Base-by-base conservation (phyloP, 37 sponge, comb jelly and placozoan species). In the Tethya wilhelma region DNA sequence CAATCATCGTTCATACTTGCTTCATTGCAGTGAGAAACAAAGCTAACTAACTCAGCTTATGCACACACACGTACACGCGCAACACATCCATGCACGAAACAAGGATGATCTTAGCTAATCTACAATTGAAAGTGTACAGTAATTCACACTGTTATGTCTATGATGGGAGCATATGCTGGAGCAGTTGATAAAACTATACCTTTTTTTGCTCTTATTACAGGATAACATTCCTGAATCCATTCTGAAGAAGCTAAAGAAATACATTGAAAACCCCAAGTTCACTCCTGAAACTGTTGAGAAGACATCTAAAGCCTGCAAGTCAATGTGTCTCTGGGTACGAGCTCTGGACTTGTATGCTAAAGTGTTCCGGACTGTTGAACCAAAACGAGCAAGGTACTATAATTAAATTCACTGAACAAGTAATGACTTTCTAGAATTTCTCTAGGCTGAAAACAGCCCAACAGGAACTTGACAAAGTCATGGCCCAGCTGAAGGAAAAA, bases 181-280 rank as follows among this genome's bases (percentile, higher is more conserved):
- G n/a, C 53, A 49, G 53, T 9, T 14, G 14, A 19, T 49, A 14
- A 49, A 9, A 19, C 14, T 49, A 49, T 49, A 49, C 31, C 12
- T 56, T 0, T 1, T 8, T 1, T 56, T 34, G 19, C 59, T 23
- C 38, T 5, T 38, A 33, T 1, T 64, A 1, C 76, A 93, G 91
- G 91, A 94, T 49, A 99, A 99, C 67, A 99, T 99, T 32, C 77
- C 97, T 23, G 99, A 99, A 5, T 72, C 83, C 36, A 73, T 80
- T 25, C 81, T 96, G 65, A 92, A 87, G 80, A 99, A 96, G 74
- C 89, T 99, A 40, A 96, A 99, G 89, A 96, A 94, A 84, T 99
- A 99, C 84, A 88, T 99, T 57, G 99, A 99, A 53, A 96, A 99
- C 75, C 97, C 97, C 17, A 94, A 92, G 68, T 99, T 99, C 84